Evolutionary conservation across 2,797 vertebrate genomes (phyloP).

Genomic region (Adrianichthys oophorus): DNA sequence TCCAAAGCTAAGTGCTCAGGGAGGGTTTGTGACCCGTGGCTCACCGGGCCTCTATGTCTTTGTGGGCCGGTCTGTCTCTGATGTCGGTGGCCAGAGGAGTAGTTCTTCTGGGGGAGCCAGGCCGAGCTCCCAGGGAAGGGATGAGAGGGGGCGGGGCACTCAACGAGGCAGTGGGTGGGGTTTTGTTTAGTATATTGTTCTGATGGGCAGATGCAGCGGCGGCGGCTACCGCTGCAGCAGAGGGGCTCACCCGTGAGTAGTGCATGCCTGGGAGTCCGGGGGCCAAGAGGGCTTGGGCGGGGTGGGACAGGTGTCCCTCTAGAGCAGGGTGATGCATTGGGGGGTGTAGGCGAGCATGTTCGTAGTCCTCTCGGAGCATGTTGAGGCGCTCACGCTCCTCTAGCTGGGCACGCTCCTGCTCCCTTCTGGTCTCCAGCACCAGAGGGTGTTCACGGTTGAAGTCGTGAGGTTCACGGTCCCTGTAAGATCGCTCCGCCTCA

Average conservation of each 20-base stretch:
- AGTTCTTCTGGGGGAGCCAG: constrained; percentile 93
- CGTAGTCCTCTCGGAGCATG: constrained; percentile 92
- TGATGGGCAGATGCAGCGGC: constrained; percentile 83
- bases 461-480: constrained; percentile 94
- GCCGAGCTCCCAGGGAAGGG: constrained; percentile 87
- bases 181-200: constrained; percentile 93
- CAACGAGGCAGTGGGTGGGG: constrained; percentile 90
- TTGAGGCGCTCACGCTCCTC: constrained; percentile 91
- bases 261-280: constrained; percentile 96
- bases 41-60: constrained; percentile 97
- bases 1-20: constrained; percentile 77
- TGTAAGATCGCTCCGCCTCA: constrained; percentile 90
- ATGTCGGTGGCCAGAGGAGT: constrained; percentile 90
- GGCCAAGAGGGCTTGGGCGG: constrained; percentile 78
- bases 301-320: constrained; percentile 89
- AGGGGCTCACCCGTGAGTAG: constrained; percentile 91
- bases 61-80: constrained; percentile 91
- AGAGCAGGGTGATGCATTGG: constrained; percentile 77
- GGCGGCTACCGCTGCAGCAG: constrained; percentile 59
- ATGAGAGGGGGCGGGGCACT: constrained; percentile 96
- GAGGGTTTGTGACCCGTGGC: constrained; percentile 34
- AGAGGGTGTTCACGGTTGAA: constrained; percentile 89
- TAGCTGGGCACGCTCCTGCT: constrained; percentile 88
- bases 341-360: constrained; percentile 83
- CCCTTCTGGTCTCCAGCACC: constrained; percentile 87